Evolutionary conservation across 1,140 invertebrate genomes (phyloP), one percentile per base, ranked within the genome.

Genomic region (Wasmannia auropunctata): DNA sequence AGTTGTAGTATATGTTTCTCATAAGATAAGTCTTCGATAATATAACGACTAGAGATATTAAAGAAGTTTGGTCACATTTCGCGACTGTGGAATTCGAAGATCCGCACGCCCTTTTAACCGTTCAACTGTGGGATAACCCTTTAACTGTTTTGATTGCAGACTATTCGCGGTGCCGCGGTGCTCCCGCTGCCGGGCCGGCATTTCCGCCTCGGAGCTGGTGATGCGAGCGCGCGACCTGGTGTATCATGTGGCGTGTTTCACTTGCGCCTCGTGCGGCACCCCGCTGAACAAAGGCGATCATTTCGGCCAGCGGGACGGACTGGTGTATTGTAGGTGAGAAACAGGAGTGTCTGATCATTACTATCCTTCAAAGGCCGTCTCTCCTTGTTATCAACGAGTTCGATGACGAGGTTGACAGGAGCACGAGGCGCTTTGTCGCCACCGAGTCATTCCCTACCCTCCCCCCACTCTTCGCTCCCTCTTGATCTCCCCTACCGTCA

Each of bases 201-300:
- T 99, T 91, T 97, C 97, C 16, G 97, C 98, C n/a, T 97, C 97
- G 88, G 98, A 99, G 95, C 95, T 99, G 91, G 98, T 99, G 92
- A 99, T 99, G 98, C 95, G 98, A 86, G 98, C 98, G 0, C 95
- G 97, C 40, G 98, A 98, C 88, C 96, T 97, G 89, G 98, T 99
- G 62, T 99, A 98, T 94, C 98, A 99, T 94, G 96, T 98, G 67
- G 97, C 97, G 84, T 99, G 98, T 95, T 99, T 99, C 95, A 97
- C 97, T 2, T 99, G 98, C 93, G 96, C 97, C 25, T 97, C 97
- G 70, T 99, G 98, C 95, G 97, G 98, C 74, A 96, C 96, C 16
- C 96, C 96, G 34, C 95, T 98, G 51, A 97, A 97, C 84, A 97
- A 97, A 93, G 97, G 98, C 40, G 98, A 99, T 94, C 97, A 98